Conservation (phyloP, 2,113 vertebrate species). For the Bubo blakistoni region DNA sequence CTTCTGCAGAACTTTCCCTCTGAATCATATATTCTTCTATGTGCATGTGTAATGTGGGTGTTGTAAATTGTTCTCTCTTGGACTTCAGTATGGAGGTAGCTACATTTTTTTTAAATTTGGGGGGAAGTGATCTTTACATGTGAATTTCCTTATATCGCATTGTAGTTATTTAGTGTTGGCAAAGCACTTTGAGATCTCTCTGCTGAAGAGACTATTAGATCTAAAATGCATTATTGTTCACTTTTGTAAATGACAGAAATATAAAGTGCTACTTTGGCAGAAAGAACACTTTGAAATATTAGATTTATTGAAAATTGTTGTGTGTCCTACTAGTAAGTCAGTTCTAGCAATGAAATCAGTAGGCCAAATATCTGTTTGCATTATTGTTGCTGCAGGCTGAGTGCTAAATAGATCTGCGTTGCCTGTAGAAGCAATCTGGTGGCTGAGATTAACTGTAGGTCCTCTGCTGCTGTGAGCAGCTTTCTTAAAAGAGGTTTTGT, state of each 20-base stretch:
- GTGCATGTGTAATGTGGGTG: background rate
- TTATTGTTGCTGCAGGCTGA: background rate
- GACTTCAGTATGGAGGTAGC: background rate
- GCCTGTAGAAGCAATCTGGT: background rate
- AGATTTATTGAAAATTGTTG: slow-evolving; percentile 5
- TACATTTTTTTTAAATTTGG: rapidly evolving
- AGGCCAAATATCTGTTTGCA: background rate
- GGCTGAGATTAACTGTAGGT: background rate
- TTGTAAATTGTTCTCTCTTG: background rate
- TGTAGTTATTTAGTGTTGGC: background rate
- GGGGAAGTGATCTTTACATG: background rate
- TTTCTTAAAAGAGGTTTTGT: background rate
- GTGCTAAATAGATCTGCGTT: background rate
- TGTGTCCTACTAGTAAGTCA: background rate
- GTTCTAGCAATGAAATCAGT: background rate
- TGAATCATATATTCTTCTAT: background rate
- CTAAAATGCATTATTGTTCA: background rate
- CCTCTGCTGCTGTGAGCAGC: background rate
- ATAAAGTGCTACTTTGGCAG: slow-evolving; percentile 33
- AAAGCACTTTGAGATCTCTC: background rate
- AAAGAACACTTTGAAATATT: background rate
- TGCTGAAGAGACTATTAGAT: background rate
- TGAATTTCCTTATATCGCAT: background rate
- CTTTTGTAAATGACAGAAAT: background rate
- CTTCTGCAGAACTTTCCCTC: background rate